Base-by-base conservation (phyloP, 1,140 invertebrate species). In the Lamellibrachia luymesi region DNA sequence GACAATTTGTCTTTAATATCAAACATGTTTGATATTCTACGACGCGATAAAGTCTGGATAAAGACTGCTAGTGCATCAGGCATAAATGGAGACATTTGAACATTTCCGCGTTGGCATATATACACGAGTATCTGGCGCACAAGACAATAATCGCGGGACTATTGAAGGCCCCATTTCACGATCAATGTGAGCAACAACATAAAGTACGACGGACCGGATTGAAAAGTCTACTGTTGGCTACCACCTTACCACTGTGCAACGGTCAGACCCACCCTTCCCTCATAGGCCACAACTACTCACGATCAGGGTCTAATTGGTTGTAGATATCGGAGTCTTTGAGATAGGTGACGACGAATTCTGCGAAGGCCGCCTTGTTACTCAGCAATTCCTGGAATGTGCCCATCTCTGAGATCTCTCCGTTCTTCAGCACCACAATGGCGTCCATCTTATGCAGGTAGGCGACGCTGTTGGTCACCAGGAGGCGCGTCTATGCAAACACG, bases 391-490 rank as follows among this genome's bases (percentile, higher is more conserved):
- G 38, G 64, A 93, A 94, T 22, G 94, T 94, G 51, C 94, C 93
- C 13, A 92, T 50, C 91, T 94, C 93, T 8, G 93, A 93, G 27
- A 94, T 80, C 17, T 51, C 51, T 50, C 93, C 93, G 38, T 92
- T 91, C 13, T 49, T 90, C 64, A 94, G 17, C 8, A 93, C 93
- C 6, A 94, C 25, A 49, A 94, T 91, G 4, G 50, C 13, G 91
- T 94, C 94, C 52, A 94, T 89, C 8, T 93, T 49, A 6, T 93
- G 92, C 51, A 94, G 92, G 38, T 80, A 92, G n/a, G n/a, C 90
- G 64, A 94, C 92, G 51, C 80, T 91, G 64, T 94, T 51, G 50
- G 94, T 94, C n/a, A 94, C 94, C 27, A 94, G 80, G 38, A 94
- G 80, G 13, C 94, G 52, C 89, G 92, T 93, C 92, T 93, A 50